Conservation (phyloP, 2,888 invertebrate genomes). For the Hirudinaria manillensis region DNA sequence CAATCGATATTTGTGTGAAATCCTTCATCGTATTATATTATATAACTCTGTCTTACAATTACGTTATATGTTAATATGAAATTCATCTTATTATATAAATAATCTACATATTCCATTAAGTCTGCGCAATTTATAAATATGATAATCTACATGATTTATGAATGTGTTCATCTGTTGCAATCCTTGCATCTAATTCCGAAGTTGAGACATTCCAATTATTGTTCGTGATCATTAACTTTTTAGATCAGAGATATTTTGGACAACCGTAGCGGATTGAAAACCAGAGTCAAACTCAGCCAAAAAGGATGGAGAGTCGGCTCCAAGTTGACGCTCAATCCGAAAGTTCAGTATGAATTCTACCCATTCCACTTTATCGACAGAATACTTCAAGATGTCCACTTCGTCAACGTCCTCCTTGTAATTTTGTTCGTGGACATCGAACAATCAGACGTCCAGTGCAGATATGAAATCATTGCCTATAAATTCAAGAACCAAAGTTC, state of each 20-base stretch:
- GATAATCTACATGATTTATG: too few species aligned
- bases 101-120: too few species aligned
- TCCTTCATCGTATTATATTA: too few species aligned
- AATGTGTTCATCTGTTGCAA: too few species aligned
- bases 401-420: constrained; percentile 30
- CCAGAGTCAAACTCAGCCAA: constrained; percentile 25
- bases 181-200: too few species aligned
- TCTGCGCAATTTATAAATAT: too few species aligned
- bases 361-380: constrained; percentile 27
- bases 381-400: constrained; percentile 24
- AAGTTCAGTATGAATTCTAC: constrained; percentile 26
- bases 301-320: constrained; percentile 30
- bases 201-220: too few species aligned
- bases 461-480: constrained; percentile 33
- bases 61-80: too few species aligned
- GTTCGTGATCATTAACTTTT: background rate
- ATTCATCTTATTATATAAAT: too few species aligned
- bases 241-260: constrained; percentile 25
- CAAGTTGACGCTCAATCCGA: constrained; percentile 26
- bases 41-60: too few species aligned
- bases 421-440: constrained; percentile 24
- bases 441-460: background rate
- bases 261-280: constrained; percentile 28
- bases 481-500: constrained; percentile 25
- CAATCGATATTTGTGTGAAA: constrained; percentile 9